Conservation (phyloP, 2,113 vertebrate genomes). For the Xenopus laevis region DNA sequence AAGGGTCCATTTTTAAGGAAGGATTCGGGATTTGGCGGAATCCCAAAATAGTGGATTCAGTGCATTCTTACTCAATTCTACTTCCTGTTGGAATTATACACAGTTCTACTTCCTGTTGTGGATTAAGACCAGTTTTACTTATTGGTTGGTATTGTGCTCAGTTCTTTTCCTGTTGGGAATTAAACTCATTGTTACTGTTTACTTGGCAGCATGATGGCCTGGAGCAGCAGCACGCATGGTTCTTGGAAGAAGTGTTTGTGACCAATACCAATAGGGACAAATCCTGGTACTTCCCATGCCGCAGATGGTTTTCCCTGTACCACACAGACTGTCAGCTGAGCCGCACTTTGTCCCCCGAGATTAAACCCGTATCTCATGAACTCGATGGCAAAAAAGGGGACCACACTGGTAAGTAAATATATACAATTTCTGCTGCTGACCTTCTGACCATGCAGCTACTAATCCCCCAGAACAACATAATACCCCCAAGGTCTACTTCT, state of each 20-base stretch:
- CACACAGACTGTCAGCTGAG: constrained; percentile 48
- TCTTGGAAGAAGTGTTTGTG: constrained; percentile 45
- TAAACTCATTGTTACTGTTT: too few species aligned
- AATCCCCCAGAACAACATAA: too few species aligned
- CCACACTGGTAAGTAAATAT: constrained; percentile 33
- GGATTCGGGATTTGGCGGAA: too few species aligned
- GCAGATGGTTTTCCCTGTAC: constrained; percentile 46
- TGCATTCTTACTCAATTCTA: too few species aligned
- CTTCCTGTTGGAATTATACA: too few species aligned
- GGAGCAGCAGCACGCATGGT: constrained; percentile 47
- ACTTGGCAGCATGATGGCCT: constrained; percentile 44
- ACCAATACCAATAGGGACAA: constrained; percentile 42
- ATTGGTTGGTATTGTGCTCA: not conserved
- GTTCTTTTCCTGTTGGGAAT: not conserved
- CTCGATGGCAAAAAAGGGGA: constrained; percentile 16
- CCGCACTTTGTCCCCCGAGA: constrained; percentile 34
- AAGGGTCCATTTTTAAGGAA: too few species aligned
- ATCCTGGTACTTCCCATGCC: constrained; percentile 45
- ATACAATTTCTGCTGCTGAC: too few species aligned
- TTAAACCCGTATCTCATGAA: not conserved
- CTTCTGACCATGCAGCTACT: too few species aligned
- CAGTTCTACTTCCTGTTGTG: too few species aligned
- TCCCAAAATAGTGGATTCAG: too few species aligned
- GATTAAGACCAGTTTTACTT: too few species aligned
- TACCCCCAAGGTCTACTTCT: too few species aligned